These are phyloP conservation scores for Deilephila elpenor DNA, from an alignment of 2,888 invertebrate genomes.

Conservation along the genomic window DNA sequence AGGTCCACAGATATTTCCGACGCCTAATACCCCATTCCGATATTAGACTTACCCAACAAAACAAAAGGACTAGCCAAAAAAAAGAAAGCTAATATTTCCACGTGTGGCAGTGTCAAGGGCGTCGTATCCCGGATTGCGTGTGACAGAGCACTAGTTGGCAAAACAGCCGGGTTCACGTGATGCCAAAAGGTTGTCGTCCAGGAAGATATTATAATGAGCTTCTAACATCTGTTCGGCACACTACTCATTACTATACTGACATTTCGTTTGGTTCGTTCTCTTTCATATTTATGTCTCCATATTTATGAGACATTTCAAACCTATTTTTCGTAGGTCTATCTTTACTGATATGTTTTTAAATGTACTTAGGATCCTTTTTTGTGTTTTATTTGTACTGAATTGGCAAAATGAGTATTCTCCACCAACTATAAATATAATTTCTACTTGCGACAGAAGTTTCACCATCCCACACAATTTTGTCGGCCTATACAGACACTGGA, in stretches of 20 bases:
- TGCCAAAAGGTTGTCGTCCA: constrained; percentile 38
- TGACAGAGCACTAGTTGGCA: constrained; percentile 46
- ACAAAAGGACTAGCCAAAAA: constrained; percentile 13
- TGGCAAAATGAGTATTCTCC: no score
- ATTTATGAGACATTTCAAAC: not conserved
- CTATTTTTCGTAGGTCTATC: no score
- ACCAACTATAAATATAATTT: no score
- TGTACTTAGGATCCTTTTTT: no score
- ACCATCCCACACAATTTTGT: no score
- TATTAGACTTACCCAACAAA: not conserved
- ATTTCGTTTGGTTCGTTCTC: not conserved
- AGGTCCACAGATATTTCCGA: no score
- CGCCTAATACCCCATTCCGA: not conserved
- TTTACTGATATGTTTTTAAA: no score
- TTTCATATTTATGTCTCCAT: not conserved
- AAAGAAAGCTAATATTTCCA: constrained; percentile 3
- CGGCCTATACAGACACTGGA: no score
- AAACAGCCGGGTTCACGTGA: constrained; percentile 44
- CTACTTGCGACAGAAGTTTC: no score
- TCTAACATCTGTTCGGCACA: not conserved
- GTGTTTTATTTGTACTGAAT: no score
- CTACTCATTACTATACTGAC: not conserved
- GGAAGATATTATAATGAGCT: constrained; percentile 25
- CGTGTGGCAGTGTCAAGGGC: constrained; percentile 53
- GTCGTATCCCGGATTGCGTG: constrained; percentile 34